phyloP scores from a whole-genome alignment of 2,888 invertebrate genomes.

The Ashinkailepas kermadecensis region DNA sequence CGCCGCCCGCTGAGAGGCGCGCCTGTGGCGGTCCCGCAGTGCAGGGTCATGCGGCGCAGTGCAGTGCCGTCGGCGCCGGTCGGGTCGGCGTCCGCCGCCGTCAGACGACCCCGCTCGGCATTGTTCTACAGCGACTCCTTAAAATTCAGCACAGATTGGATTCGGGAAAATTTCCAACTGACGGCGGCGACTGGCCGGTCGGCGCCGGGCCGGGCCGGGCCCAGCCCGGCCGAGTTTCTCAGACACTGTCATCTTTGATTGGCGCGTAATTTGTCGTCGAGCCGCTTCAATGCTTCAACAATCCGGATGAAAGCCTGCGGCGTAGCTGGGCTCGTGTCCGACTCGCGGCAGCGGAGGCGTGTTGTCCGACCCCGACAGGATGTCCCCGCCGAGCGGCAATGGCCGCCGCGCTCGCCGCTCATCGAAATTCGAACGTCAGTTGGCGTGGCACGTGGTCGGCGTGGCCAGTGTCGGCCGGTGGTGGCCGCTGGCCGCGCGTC shows the following conservation, averaged over 20 bases:
- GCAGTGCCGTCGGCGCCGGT: not conserved
- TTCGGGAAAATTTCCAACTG: not conserved
- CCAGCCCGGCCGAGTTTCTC: not conserved
- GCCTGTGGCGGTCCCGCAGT: no score
- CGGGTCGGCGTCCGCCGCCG: no score
- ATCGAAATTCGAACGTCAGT: not conserved
- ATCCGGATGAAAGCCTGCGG: conserved; percentile 5
- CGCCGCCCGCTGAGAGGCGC: no score
- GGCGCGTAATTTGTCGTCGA: not conserved
- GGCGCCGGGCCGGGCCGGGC: not conserved
- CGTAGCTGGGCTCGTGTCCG: not conserved
- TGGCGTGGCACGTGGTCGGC: not conserved
- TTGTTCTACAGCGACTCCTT: no score
- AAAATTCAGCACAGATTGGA: not conserved
- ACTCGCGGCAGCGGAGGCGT: not conserved
- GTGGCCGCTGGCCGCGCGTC: not conserved
- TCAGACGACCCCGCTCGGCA: no score
- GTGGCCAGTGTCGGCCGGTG: not conserved
- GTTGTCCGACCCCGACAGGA: not conserved
- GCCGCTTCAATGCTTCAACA: not conserved
- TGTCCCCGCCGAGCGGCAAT: not conserved
- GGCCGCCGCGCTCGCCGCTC: not conserved
- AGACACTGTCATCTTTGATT: not conserved
- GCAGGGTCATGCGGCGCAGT: no score
- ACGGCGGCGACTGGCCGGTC: not conserved